phyloP scores from a whole-genome alignment of 2,888 invertebrate genomes.

The Pyrrhosoma nymphula region DNA sequence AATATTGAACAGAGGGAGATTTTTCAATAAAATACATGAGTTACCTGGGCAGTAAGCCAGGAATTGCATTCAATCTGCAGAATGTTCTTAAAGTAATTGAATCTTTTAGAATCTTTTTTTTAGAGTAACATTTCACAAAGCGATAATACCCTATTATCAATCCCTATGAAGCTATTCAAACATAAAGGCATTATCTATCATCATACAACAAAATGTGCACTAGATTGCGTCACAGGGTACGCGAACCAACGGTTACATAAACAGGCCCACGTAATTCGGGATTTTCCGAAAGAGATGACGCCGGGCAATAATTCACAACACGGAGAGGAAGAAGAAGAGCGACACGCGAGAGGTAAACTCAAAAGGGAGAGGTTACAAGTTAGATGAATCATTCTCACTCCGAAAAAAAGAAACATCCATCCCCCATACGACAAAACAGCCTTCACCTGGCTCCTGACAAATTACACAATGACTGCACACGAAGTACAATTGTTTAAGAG shows the following conservation, averaged over 20 bases:
- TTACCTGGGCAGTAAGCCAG: no score
- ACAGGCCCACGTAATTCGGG: not conserved
- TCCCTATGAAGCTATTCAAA: not conserved
- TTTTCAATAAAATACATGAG: no score
- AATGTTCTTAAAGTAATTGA: no score
- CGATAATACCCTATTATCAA: no score
- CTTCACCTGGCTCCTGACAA: slow-evolving; percentile 55
- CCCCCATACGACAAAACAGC: slow-evolving; percentile 36
- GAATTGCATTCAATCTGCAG: not conserved
- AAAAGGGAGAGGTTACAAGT: not conserved
- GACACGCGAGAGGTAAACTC: not conserved
- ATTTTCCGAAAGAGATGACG: not conserved
- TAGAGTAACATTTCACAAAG: no score
- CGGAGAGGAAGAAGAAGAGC: not conserved
- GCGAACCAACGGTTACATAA: not conserved
- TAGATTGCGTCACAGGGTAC: not conserved
- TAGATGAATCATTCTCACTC: slow-evolving; percentile 45
- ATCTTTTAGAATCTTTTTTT: no score
- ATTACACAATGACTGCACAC: slow-evolving; percentile 54
- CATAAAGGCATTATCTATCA: not conserved
- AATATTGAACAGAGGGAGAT: no score
- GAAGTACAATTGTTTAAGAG: slow-evolving; percentile 20
- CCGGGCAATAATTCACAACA: not conserved
- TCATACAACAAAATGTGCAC: not conserved
- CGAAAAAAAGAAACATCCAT: not conserved